Evolutionary conservation across 2,888 invertebrate species (phyloP).

Genomic region (Protophormia terraenovae): DNA sequence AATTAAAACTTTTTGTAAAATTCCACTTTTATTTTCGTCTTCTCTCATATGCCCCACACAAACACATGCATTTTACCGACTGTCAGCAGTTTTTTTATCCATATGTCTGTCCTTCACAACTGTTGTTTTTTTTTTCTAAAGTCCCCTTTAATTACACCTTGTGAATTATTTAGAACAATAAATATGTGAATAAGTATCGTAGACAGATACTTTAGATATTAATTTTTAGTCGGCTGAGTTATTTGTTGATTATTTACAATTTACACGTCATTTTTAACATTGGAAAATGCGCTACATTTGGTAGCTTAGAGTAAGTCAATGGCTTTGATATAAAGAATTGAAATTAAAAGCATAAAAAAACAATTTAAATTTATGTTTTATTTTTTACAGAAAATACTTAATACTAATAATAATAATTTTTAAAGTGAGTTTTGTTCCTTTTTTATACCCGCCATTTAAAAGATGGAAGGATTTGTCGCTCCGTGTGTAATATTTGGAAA

Average conservation of each 20-base stretch:
- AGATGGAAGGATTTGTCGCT: too few species aligned
- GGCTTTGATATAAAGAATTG: too few species aligned
- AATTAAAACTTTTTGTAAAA: slow-evolving; percentile 74
- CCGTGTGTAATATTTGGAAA: too few species aligned
- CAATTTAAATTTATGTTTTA: too few species aligned
- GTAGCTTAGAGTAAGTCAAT: too few species aligned
- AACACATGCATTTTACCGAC: too few species aligned
- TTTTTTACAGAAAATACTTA: too few species aligned
- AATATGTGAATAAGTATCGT: neutral
- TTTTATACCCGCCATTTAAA: too few species aligned
- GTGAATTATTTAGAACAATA: slow-evolving; percentile 4
- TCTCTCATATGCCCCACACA: neutral
- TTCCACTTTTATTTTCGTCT: slow-evolving; percentile 34
- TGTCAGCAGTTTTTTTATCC: neutral
- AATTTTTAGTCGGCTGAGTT: neutral
- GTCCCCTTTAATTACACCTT: slow-evolving; percentile 16
- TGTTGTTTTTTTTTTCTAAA: neutral
- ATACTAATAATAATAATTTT: too few species aligned
- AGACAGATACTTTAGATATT: neutral
- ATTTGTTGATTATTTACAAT: neutral
- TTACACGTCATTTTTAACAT: neutral
- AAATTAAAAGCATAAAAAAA: too few species aligned
- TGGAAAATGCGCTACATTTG: neutral
- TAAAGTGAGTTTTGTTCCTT: too few species aligned
- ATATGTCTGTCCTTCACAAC: neutral